Evolutionary conservation across 1,140 invertebrate genomes (phyloP), one percentile per base, ranked within the genome.

Genomic region (Drosophila ananassae): DNA sequence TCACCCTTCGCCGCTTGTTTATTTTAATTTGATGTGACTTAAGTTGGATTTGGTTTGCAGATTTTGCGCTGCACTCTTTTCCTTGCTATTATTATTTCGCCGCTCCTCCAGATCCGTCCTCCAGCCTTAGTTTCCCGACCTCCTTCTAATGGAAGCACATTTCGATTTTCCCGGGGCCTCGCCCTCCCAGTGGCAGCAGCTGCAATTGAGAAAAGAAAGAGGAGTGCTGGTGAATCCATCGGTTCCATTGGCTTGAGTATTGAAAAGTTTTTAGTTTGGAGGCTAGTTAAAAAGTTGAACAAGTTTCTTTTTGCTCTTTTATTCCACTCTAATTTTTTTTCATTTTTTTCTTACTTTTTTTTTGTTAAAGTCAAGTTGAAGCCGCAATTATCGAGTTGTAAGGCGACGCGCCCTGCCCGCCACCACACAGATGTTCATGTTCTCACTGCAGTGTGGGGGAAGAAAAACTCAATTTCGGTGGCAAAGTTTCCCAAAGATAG

Each of bases 21-120:
- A 89, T 89, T 89, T 89, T 89, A 89, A 89, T 89, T 89, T 89
- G 83, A 89, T 89, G 84, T 89, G 83, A 83, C 84, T 89, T 89
- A 89, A 89, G 83, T 89, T 89, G 83, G 84, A 89, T 89, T 89
- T 89, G 76, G 83, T 67, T 89, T 89, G 73, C 84, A 89, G 84
- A 89, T 83, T 83, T 89, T 37, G 30, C 75, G 51, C 53, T 79
- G 77, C 77, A 71, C 47, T 75, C 69, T 83, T 72, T 75, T 73
- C 68, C 62, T 28, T 47, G 51, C 50, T 53, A 25, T 54, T 44
- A 17, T 17, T 44, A 8, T 9, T 21, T 21, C 41, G 22, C 12
- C 41, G 53, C 39, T 32, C 37, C 57, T 55, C 66, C 60, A 37
- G 25, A 54, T 56, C 41, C 44, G 48, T 53, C 30, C 52, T 67